Evolutionary conservation across 2,797 vertebrate genomes (phyloP).

Genomic region (Coregonus sp.): DNA sequence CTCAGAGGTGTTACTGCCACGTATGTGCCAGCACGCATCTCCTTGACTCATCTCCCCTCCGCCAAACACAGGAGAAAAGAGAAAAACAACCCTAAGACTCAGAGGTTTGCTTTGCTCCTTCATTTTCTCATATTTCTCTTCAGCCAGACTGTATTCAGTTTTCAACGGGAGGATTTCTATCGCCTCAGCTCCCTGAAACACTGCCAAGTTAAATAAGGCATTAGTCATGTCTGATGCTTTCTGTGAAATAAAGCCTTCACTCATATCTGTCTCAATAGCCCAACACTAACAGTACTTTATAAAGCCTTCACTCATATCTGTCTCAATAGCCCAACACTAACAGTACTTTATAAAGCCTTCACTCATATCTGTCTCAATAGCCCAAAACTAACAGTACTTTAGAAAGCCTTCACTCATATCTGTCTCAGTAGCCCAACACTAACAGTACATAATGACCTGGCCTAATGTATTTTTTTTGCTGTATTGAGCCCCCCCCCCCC

Average conservation of each 20-base stretch:
- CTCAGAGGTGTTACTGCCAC: constrained; percentile 38
- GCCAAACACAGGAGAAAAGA: constrained; percentile 33
- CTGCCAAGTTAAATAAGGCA: background rate
- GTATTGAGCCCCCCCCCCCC: too few relatives aligned
- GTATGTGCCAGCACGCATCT: background rate
- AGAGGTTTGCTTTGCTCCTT: background rate
- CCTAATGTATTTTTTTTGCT: too few relatives aligned
- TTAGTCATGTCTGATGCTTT: background rate
- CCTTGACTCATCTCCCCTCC: constrained; percentile 2
- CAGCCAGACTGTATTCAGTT: background rate
- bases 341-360: too few relatives aligned
- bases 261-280: too few relatives aligned
- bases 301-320: too few relatives aligned
- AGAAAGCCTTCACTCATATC: too few relatives aligned
- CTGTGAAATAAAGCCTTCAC: background rate
- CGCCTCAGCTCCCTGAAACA: background rate
- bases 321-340: too few relatives aligned
- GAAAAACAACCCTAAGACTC: constrained; percentile 31
- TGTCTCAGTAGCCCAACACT: too few relatives aligned
- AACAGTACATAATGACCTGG: too few relatives aligned
- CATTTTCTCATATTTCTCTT: background rate
- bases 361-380: too few relatives aligned
- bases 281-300: too few relatives aligned
- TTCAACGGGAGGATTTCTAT: background rate
- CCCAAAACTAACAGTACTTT: too few relatives aligned